phyloP scores from a whole-genome alignment of 2,113 vertebrate genomes.

The Myiagra hebetior region DNA sequence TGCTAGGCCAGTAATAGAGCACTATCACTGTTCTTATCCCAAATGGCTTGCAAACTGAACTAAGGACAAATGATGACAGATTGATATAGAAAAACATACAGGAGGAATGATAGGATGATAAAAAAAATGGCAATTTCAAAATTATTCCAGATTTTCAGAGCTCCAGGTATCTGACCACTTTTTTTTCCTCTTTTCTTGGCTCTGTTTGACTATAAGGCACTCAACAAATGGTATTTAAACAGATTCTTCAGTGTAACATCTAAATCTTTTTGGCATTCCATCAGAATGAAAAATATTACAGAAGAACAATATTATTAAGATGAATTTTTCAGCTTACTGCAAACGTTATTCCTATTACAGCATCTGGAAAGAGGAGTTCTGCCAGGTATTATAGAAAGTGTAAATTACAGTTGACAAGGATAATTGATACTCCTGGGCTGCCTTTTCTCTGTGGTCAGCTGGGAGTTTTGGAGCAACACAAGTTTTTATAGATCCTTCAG shows the following conservation, averaged over 20 bases:
- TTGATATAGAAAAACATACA: not conserved
- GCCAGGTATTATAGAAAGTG: not conserved
- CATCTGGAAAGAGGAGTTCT: conserved; percentile 9
- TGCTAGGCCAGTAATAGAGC: not conserved
- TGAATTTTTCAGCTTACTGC: not conserved
- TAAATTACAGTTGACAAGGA: conserved; percentile 47
- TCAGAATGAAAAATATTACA: conserved; percentile 2
- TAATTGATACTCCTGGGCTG: conserved; percentile 15
- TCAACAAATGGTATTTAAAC: not conserved
- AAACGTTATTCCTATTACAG: not conserved
- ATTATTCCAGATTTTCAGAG: not conserved
- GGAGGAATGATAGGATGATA: not conserved
- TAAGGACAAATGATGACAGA: not conserved
- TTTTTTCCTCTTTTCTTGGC: not conserved
- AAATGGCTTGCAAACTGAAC: not conserved
- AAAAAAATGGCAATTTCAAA: not conserved
- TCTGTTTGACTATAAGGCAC: not conserved
- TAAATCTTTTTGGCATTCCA: not conserved
- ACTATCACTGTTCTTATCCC: not conserved
- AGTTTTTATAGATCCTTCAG: not conserved
- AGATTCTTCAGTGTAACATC: not conserved
- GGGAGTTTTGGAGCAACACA: not conserved
- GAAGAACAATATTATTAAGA: not conserved
- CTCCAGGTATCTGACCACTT: not conserved
- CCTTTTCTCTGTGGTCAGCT: not conserved